Percentiles rank a stretch among this genome's conserved stretches.
Evolutionary conservation across 1,140 invertebrate genomes (phyloP).

Genomic region (Drosophila suzukii): DNA sequence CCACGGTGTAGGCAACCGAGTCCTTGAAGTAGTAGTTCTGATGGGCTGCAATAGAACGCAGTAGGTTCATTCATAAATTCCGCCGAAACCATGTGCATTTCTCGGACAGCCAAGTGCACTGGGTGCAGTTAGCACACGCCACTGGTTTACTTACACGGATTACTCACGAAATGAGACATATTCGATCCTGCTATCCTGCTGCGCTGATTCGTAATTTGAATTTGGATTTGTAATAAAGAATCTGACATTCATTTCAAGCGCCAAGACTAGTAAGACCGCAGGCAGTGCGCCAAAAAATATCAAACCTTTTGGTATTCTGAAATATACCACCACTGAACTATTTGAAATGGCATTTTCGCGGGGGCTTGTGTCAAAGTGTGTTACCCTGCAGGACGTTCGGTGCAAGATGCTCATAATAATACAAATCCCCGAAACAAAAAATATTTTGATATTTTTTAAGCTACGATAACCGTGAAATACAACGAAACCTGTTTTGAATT

Average conservation of each 20-base stretch:
- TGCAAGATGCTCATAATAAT: too few species aligned
- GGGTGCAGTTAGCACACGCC: too few species aligned
- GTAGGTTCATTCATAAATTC: not conserved
- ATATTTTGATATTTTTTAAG: too few species aligned
- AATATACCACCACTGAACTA: not conserved
- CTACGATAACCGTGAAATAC: too few species aligned
- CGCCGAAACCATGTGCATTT: not conserved
- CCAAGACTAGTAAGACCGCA: constrained; percentile 1
- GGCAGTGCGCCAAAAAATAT: not conserved
- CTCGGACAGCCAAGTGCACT: not conserved
- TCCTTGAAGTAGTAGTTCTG: constrained; percentile 32
- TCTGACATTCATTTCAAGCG: constrained; percentile 9
- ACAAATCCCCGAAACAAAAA: too few species aligned
- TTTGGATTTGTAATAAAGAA: not conserved
- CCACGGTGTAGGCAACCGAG: not conserved
- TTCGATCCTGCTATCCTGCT: not conserved
- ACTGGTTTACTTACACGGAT: constrained; percentile 21
- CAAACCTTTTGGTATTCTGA: too few species aligned
- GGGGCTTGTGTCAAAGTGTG: too few species aligned
- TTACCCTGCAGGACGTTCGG: too few species aligned
- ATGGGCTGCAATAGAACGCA: constrained; percentile 9
- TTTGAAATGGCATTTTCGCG: too few species aligned
- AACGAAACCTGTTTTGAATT: too few species aligned
- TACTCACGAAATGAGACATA: constrained; percentile 14
- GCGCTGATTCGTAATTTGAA: not conserved